Base-by-base conservation (phyloP, 2,797 vertebrate species). In the Mormyrus proboscirostris region DNA sequence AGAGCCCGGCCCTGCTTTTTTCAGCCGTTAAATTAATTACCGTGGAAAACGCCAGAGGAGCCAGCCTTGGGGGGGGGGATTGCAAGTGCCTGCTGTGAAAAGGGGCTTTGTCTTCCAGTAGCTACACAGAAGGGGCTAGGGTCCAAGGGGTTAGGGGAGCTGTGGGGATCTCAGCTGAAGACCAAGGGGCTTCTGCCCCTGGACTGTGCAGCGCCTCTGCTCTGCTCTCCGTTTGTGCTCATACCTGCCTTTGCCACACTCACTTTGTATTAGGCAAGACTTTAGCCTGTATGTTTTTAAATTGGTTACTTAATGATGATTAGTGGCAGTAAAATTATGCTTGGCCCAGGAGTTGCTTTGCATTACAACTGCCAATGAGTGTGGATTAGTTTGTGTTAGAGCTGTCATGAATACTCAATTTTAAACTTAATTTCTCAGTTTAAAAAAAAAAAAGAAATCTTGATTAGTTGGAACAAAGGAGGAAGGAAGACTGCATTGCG, bases 51-150 rank as follows among this genome's bases (percentile, higher is more conserved):
- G 88, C 85, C 76, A 89, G 88, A 88, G 38, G 3, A 90, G 91
- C 90, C 85, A 41, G 89, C 12, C 87, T 53, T 87, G 76, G 79
- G 87, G 79, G 82, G 88, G 0, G 86, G 10, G 90, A 65, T 65
- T 83, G 90, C 88, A 57, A 90, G 50, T 16, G n/a, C 87, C 57
- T 9, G 16, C 25, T 83, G 55, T 93, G 91, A 94, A 94, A 92
- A 90, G 90, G 91, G 53, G 12, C 91, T 91, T 94, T 94, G 93
- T 94, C 93, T 93, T 83, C 76, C 87, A 29, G 82, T 88, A 88
- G 41, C 55, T 90, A 76, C 90, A 82, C 41, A 49, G 16, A 22
- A 50, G 16, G 53, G 83, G 53, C 57, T 47, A 41, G 38, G 87
- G 84, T 76, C 41, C 41, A 82, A 9, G 82, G n/a, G 44, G 16